phyloP scores from a whole-genome alignment of 1,140 invertebrate species.

The Hycleus phaleratus region DNA sequence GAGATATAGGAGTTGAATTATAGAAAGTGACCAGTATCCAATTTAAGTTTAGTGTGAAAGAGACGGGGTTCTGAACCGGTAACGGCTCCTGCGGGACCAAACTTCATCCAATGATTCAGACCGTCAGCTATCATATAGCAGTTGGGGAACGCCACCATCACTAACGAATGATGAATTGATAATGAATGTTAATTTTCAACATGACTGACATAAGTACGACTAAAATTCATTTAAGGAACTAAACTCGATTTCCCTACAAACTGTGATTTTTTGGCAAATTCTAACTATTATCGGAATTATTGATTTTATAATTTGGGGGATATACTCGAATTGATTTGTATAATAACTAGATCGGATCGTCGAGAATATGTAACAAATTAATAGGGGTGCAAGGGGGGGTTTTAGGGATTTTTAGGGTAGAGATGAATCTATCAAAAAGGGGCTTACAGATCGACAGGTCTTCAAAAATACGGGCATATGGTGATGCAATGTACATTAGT shows the following conservation, averaged over 20 bases:
- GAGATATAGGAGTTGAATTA: conserved; percentile 41
- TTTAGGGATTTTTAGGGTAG: background rate
- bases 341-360: conserved; percentile 10
- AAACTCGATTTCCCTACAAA: background rate
- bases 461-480: conserved; percentile 32
- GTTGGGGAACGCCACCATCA: conserved; percentile 18
- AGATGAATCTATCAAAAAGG: conserved; percentile 23
- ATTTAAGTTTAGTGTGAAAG: conserved; percentile 41
- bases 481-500: conserved; percentile 37
- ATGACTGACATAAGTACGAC: conserved; percentile 25
- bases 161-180: conserved; percentile 31
- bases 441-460: conserved; percentile 28
- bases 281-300: too few relatives aligned
- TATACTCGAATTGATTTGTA: conserved; percentile 11
- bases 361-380: conserved; percentile 25
- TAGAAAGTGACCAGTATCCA: conserved; percentile 43
- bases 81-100: conserved; percentile 37
- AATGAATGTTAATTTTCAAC: conserved; percentile 30
- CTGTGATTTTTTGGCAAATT: background rate
- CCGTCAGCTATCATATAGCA: conserved; percentile 28
- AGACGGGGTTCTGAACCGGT: conserved; percentile 35
- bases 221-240: conserved; percentile 22
- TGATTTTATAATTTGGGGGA: background rate
- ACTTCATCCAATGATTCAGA: conserved; percentile 40
- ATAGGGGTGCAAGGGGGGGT: conserved; percentile 1